Evolutionary conservation across 1,140 invertebrate species (phyloP).

Genomic region (Drosophila nebulosa): DNA sequence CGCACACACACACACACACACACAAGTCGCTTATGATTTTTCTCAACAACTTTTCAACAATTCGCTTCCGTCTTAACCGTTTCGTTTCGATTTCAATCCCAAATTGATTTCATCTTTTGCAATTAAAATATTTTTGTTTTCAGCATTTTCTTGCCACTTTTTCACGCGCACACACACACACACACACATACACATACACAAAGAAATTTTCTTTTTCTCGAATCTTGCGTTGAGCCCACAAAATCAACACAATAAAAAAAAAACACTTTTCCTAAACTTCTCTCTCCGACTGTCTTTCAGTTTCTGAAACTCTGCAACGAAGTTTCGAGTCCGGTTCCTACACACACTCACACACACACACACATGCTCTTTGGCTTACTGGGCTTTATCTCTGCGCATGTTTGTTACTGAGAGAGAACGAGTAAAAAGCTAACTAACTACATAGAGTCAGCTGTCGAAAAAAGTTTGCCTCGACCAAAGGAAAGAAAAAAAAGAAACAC

Average conservation of each 20-base stretch:
- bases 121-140: slow-evolving; percentile 19
- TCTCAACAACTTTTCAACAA: slow-evolving; percentile 30
- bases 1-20: slow-evolving; percentile 24
- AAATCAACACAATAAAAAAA: not conserved
- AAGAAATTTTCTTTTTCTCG: slow-evolving; percentile 5
- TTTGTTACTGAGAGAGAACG: slow-evolving; percentile 5
- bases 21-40: not conserved
- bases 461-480: slow-evolving; percentile 21
- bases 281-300: slow-evolving; percentile 59
- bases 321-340: slow-evolving; percentile 42
- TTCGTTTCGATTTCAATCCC: slow-evolving; percentile 5
- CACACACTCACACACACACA: not conserved
- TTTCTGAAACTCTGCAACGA: slow-evolving; percentile 72
- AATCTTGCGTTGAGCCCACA: not conserved
- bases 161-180: slow-evolving; percentile 1
- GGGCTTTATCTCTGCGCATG: slow-evolving; percentile 7
- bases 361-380: not conserved
- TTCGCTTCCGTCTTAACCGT: slow-evolving; percentile 20
- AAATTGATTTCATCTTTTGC: slow-evolving; percentile 12
- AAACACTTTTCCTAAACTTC: slow-evolving; percentile 32
- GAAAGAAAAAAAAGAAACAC: too few relatives aligned
- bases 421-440: slow-evolving; percentile 53
- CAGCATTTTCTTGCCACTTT: not conserved
- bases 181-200: not conserved
- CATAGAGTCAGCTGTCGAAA: slow-evolving; percentile 52